Evolutionary conservation across 2,888 invertebrate genomes (phyloP), one percentile per base, ranked within the genome.

Genomic region (Drosophila subquinaria): DNA sequence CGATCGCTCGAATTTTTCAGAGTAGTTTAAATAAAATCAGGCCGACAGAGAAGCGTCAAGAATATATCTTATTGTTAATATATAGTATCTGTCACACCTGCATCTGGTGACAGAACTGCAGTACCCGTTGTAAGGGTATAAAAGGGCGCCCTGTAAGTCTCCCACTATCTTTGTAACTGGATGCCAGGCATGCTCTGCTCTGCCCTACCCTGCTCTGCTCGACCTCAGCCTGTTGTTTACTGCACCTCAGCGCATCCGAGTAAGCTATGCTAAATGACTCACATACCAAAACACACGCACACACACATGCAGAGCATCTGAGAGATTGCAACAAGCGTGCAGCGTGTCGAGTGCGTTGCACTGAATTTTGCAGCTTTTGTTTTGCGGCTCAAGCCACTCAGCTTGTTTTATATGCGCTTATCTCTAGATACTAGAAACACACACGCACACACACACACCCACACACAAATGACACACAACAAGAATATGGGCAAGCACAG

Each of bases 341-440:
- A 60, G 75, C 79, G 77, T 88, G 85, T 87, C 88, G 89, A 89
- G 85, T 89, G 85, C 85, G 89, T 89, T 85, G 89, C 89, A 89
- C 89, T 89, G 89, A 84, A 89, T 85, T 89, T 84, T 84, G 76
- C 71, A 87, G 84, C 84, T 87, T 87, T 84, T 84, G 89, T 89
- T 84, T 83, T 83, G 81, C 68, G 67, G 80, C 81, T 71, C 81
- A 82, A 80, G 80, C 77, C 81, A 82, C 82, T 79, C 81, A 73
- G 83, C 71, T 72, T 88, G 83, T 81, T 88, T 83, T 83, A 83
- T 84, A 88, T 89, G 84, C 85, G 88, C 89, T 84, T 89, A 89
- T 89, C 89, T 89, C 68, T 71, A 69, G 81, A 73, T 77, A 64
- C 64, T 69, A 52, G 64, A 50, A 55, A 47, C 52, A 53, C 50